These are phyloP conservation scores for Aurelia sp. DNA, from an alignment of 30 jellyfish, hydroid and myxozoan genomes.

Conservation along the genomic window DNA sequence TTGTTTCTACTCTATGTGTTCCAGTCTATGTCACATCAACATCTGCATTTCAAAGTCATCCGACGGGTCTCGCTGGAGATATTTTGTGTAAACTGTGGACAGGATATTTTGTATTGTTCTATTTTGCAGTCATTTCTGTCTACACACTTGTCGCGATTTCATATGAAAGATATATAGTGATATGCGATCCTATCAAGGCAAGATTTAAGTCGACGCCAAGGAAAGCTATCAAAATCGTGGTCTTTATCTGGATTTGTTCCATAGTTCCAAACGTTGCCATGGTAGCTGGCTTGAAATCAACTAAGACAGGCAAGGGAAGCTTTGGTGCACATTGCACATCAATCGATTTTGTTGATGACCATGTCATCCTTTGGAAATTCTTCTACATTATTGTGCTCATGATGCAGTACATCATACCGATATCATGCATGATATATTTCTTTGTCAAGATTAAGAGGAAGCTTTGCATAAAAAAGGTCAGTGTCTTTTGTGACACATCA, in stretches of 20 bases:
- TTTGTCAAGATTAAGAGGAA: too few relatives aligned
- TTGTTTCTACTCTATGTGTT: conserved; percentile 35
- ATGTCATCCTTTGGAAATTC: too few relatives aligned
- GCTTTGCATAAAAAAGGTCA: too few relatives aligned
- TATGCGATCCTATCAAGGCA: conserved; percentile 53
- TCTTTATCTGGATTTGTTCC: conserved; percentile 33
- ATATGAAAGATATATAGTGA: conserved; percentile 40
- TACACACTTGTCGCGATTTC: conserved; percentile 46
- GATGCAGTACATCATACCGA: too few relatives aligned
- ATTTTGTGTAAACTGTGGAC: conserved; percentile 40
- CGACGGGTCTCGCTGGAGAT: conserved; percentile 59
- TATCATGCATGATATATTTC: too few relatives aligned
- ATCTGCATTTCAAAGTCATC: conserved; percentile 37
- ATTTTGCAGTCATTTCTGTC: conserved; percentile 55
- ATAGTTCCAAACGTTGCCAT: conserved; percentile 22
- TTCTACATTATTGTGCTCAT: too few relatives aligned
- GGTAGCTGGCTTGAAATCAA: conserved; percentile 20
- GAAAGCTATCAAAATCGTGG: conserved; percentile 23
- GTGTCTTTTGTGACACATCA: too few relatives aligned
- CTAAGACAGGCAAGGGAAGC: conserved; percentile 10
- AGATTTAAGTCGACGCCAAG: conserved; percentile 23
- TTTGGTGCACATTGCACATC: conserved; percentile 72
- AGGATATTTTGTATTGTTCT: conserved; percentile 39
- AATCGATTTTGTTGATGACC: background rate
- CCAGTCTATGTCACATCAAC: conserved; percentile 63